Evolutionary conservation across 2,888 invertebrate genomes (phyloP).

Genomic region (Coleophora flavipennella): DNA sequence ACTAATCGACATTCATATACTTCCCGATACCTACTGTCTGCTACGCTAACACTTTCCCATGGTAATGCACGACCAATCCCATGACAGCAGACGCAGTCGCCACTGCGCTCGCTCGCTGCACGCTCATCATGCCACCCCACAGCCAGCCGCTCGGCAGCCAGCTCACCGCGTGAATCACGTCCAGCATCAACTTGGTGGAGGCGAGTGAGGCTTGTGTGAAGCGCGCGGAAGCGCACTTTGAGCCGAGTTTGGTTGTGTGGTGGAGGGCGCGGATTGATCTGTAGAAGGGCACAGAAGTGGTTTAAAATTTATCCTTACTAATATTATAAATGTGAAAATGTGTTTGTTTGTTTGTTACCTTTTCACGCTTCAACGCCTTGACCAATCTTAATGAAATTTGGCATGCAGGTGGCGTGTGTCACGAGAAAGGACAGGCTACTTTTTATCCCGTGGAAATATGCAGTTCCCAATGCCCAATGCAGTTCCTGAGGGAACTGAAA

Average conservation of each 20-base stretch:
- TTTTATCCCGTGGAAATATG: too few relatives aligned
- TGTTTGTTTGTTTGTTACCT: too few relatives aligned
- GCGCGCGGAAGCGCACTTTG: constrained; percentile 46
- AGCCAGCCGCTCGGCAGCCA: constrained; percentile 85
- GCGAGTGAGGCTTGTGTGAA: constrained; percentile 47
- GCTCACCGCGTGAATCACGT: constrained; percentile 84
- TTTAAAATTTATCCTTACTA: too few relatives aligned
- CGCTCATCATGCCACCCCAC: constrained; percentile 80
- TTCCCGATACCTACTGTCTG: too few relatives aligned
- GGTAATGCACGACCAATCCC: constrained; percentile 47
- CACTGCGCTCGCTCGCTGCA: constrained; percentile 33
- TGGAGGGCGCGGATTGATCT: constrained; percentile 53
- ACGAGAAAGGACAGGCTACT: too few relatives aligned
- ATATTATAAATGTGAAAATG: too few relatives aligned
- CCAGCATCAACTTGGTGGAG: constrained; percentile 64
- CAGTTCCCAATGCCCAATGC: too few relatives aligned
- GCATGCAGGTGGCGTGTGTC: too few relatives aligned
- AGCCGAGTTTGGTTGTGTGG: constrained; percentile 29
- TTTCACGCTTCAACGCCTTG: too few relatives aligned
- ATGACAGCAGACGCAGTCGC: constrained; percentile 45
- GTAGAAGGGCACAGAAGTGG: constrained; percentile 5
- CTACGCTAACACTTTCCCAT: constrained; percentile 33
- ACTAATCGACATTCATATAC: too few relatives aligned
- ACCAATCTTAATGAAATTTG: too few relatives aligned
- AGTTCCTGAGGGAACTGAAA: too few relatives aligned